These are phyloP conservation scores for Triplophysa rosa DNA, from an alignment of 2,113 vertebrate genomes.

Conservation along the genomic window DNA sequence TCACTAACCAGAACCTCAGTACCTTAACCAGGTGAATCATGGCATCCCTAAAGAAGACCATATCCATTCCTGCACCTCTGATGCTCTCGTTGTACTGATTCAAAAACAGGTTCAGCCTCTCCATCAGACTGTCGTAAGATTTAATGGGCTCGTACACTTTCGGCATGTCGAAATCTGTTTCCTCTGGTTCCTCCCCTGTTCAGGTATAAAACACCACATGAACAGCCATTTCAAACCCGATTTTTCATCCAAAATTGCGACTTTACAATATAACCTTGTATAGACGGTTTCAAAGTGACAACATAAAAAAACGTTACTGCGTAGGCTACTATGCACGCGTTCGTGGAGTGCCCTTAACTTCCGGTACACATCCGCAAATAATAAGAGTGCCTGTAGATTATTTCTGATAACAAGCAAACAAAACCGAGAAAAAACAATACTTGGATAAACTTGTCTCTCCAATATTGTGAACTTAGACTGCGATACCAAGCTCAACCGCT, in stretches of 20 bases:
- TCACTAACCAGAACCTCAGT: slow-evolving; percentile 14
- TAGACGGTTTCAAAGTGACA: too few species aligned
- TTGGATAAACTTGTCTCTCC: too few species aligned
- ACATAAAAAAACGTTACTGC: too few species aligned
- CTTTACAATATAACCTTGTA: background rate
- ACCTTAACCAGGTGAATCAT: slow-evolving; percentile 96
- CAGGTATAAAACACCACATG: background rate
- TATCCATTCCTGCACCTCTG: slow-evolving; percentile 85
- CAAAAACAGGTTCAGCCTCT: slow-evolving; percentile 85
- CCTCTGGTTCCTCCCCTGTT: slow-evolving; percentile 83
- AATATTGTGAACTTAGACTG: too few species aligned
- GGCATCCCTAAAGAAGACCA: slow-evolving; percentile 94
- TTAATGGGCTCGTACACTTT: slow-evolving; percentile 88
- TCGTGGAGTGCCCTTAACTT: too few species aligned
- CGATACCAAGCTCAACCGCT: too few species aligned
- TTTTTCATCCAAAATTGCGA: background rate
- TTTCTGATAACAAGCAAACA: too few species aligned
- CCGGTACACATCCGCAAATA: too few species aligned
- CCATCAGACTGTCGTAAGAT: slow-evolving; percentile 80
- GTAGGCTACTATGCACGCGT: too few species aligned
- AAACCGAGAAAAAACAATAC: too few species aligned
- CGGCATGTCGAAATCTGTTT: slow-evolving; percentile 77
- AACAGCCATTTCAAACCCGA: background rate
- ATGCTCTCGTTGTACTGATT: slow-evolving; percentile 84
- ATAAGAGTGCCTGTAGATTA: too few species aligned